These are phyloP conservation scores for Columbina picui DNA, from an alignment of 2,113 vertebrate genomes.

Conservation along the genomic window DNA sequence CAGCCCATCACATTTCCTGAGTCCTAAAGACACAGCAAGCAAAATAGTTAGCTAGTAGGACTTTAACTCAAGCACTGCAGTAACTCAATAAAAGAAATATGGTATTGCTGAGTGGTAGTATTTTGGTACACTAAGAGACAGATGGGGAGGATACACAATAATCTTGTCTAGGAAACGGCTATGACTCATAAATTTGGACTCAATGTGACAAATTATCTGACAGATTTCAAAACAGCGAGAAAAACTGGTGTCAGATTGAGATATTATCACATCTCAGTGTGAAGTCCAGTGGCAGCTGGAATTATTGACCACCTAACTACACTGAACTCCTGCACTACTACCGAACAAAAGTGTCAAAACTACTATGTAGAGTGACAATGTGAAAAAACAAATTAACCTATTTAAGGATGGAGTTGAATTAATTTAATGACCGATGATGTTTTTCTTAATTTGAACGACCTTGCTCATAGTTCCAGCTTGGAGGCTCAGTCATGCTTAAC, in stretches of 20 bases:
- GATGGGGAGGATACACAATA: constrained; percentile 60
- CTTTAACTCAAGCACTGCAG: not conserved
- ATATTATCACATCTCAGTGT: constrained; percentile 34
- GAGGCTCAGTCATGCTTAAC: not conserved
- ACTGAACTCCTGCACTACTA: not conserved
- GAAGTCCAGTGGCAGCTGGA: constrained; percentile 57
- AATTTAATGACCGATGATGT: not conserved
- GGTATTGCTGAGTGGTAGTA: constrained; percentile 25
- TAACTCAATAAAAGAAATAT: constrained; percentile 27
- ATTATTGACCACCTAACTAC: constrained; percentile 57
- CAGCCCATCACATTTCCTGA: not conserved
- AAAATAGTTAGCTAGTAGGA: not conserved
- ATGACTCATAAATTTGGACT: constrained; percentile 69
- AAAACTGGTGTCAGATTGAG: constrained; percentile 56
- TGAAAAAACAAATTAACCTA: not conserved
- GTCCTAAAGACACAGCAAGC: not conserved
- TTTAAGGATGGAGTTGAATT: not conserved
- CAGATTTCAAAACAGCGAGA: constrained; percentile 67
- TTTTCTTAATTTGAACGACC: not conserved
- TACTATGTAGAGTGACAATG: not conserved
- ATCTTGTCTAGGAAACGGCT: constrained; percentile 43
- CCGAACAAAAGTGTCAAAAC: constrained; percentile 14
- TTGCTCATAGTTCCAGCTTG: not conserved
- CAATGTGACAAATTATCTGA: constrained; percentile 59
- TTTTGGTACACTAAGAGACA: not conserved